A percentile compares a stretch with the other conserved stretches of the same genome.
phyloP scores from a whole-genome alignment of 1,140 invertebrate genomes.

The Bombus balteatus region DNA sequence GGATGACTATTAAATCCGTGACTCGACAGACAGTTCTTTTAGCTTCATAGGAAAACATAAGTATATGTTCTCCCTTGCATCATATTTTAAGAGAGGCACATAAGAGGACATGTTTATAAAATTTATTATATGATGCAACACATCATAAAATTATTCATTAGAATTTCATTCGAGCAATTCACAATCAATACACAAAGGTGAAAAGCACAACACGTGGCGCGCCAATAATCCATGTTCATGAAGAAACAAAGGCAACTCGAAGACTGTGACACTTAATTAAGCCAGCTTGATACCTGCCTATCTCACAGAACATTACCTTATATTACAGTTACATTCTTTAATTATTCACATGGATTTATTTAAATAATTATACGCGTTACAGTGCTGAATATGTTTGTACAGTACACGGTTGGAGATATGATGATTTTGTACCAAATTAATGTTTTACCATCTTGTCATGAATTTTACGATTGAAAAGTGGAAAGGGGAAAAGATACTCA shows the following conservation, averaged over 20 bases:
- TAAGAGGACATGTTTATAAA: constrained; percentile 52
- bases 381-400: constrained; percentile 71
- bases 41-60: constrained; percentile 57
- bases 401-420: constrained; percentile 70
- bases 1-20: constrained; percentile 92
- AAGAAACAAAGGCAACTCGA: constrained; percentile 71
- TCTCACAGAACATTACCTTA: constrained; percentile 76
- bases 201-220: constrained; percentile 52
- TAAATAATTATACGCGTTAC: constrained; percentile 62
- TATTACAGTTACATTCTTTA: constrained; percentile 72
- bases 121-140: constrained; percentile 58
- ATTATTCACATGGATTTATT: constrained; percentile 70
- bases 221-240: constrained; percentile 57
- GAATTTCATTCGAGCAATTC: constrained; percentile 40
- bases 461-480: constrained; percentile 64
- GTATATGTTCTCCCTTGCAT: constrained; percentile 51
- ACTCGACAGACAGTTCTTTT: constrained; percentile 57
- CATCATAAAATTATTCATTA: constrained; percentile 61
- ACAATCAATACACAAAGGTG: constrained; percentile 56
- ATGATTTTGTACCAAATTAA: constrained; percentile 76
- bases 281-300: constrained; percentile 83
- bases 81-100: constrained; percentile 51
- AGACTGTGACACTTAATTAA: constrained; percentile 77
- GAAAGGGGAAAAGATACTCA: constrained; percentile 56
- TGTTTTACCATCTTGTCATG: constrained; percentile 71